These are phyloP conservation scores for Agrochola circellaris DNA, from an alignment of 2,888 invertebrate genomes.

Conservation along the genomic window DNA sequence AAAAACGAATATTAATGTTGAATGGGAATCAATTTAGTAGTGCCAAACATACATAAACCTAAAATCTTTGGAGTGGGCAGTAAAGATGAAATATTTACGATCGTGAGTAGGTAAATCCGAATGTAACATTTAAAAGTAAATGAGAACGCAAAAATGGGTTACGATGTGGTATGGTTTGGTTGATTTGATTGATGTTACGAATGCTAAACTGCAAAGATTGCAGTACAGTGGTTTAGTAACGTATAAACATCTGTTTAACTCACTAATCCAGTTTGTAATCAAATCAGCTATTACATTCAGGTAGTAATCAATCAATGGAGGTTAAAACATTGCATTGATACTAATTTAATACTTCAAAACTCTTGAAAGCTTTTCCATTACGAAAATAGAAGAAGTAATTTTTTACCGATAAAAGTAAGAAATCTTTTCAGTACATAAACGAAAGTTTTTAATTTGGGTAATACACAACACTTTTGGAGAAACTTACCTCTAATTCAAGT, in stretches of 20 bases:
- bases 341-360: background rate
- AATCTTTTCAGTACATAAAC: background rate
- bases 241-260: background rate
- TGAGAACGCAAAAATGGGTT: conserved; percentile 52
- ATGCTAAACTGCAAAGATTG: background rate
- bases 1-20: too few relatives aligned
- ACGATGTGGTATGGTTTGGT: conserved; percentile 26
- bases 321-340: background rate
- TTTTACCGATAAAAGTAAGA: background rate
- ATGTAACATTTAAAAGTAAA: conserved; percentile 17
- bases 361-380: background rate
- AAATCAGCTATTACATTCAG: background rate
- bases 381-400: background rate
- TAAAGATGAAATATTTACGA: conserved; percentile 33
- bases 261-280: background rate
- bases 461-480: background rate
- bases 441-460: too few relatives aligned
- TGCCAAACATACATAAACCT: conserved; percentile 2
- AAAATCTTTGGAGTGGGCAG: conserved; percentile 26
- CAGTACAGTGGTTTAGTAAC: background rate
- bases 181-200: conserved; percentile 39
- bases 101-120: conserved; percentile 1
- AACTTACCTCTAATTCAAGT: conserved; percentile 94
- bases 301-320: background rate
- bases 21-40: background rate